phyloP scores from a whole-genome alignment of 2,888 invertebrate genomes.

The Trilocha varians region DNA sequence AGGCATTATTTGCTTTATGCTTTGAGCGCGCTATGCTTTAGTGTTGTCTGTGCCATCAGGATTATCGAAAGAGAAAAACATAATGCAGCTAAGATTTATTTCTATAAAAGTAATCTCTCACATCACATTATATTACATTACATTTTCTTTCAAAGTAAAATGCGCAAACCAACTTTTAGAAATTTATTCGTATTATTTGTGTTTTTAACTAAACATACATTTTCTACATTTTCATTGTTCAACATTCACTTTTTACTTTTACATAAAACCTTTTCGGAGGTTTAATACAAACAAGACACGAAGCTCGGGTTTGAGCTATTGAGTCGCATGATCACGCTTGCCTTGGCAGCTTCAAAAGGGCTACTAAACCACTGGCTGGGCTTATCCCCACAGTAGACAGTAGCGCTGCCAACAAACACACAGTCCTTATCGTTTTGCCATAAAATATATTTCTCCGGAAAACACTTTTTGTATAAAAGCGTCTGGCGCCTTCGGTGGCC shows the following conservation, averaged over 20 bases:
- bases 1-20: too few relatives aligned
- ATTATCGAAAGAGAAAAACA: too few relatives aligned
- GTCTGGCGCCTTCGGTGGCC: background rate
- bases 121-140: too few relatives aligned
- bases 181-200: background rate
- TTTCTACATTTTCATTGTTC: too few relatives aligned
- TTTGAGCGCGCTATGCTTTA: too few relatives aligned
- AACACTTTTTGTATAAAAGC: background rate
- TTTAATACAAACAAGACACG: conserved; percentile 3
- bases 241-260: background rate
- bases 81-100: too few relatives aligned
- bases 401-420: conserved; percentile 20
- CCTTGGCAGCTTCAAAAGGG: conserved; percentile 31
- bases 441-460: background rate
- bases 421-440: conserved; percentile 10
- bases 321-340: conserved; percentile 17
- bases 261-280: conserved; percentile 1
- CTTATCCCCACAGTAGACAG: conserved; percentile 14
- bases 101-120: too few relatives aligned
- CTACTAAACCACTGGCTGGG: conserved; percentile 22
- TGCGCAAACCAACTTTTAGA: background rate
- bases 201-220: too few relatives aligned
- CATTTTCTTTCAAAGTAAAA: conserved; percentile 1
- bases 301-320: conserved; percentile 1
- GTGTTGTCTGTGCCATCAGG: too few relatives aligned